Conservation (phyloP, 2,888 invertebrate species). For the Poecilus cupreus region DNA sequence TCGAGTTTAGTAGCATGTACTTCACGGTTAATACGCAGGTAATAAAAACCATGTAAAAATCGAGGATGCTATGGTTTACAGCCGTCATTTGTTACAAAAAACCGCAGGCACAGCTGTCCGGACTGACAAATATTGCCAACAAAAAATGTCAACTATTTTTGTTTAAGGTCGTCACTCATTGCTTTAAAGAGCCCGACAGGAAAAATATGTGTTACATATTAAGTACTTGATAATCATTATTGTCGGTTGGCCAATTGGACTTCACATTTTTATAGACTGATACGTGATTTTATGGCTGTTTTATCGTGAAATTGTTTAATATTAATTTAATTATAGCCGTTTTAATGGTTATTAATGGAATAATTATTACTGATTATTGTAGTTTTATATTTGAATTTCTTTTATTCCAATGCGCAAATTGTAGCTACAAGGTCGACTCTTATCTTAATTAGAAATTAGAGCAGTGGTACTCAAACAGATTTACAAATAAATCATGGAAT, state of each 20-base stretch:
- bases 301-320: constrained; percentile 12
- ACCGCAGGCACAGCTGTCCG: too few species aligned
- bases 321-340: constrained; percentile 26
- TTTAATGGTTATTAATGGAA: background rate
- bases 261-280: background rate
- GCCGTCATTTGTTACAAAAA: too few species aligned
- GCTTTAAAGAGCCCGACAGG: background rate
- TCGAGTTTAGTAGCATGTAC: too few species aligned
- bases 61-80: too few species aligned
- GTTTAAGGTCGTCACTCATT: background rate
- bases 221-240: background rate
- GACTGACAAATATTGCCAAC: too few species aligned
- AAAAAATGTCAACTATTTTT: too few species aligned
- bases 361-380: constrained; percentile 13
- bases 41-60: too few species aligned
- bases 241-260: background rate
- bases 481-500: background rate
- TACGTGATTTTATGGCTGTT: constrained; percentile 6
- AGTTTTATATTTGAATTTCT: background rate
- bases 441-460: constrained; percentile 18
- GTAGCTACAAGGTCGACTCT: background rate
- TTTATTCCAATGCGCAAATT: constrained; percentile 11
- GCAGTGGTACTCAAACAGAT: background rate
- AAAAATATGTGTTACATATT: constrained; percentile 6
- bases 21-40: too few species aligned